Conservation (phyloP, 2,888 invertebrate genomes). For the Orgyia antiqua region DNA sequence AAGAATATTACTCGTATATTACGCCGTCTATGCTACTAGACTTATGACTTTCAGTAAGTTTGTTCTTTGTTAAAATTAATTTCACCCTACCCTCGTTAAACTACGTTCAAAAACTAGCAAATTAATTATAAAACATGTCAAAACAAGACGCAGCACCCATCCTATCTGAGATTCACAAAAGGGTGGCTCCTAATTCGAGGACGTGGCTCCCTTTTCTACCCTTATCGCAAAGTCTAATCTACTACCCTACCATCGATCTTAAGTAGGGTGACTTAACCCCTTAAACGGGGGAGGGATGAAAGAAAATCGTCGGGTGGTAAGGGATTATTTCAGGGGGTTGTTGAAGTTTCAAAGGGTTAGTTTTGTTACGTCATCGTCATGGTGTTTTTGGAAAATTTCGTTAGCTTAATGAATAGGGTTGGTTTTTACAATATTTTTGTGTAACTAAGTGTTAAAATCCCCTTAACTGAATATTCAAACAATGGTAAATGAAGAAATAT, state of each 20-base stretch:
- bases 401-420: conserved; percentile 17
- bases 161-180: conserved; percentile 68
- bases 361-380: conserved; percentile 64
- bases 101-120: conserved; percentile 72
- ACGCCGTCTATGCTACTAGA: no score
- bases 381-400: conserved; percentile 23
- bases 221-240: conserved; percentile 73
- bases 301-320: conserved; percentile 65
- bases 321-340: conserved; percentile 46
- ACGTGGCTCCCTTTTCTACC: conserved; percentile 49
- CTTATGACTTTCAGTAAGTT: no score
- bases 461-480: no score
- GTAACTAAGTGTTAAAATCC: no score
- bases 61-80: conserved; percentile 53
- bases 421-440: conserved; percentile 5
- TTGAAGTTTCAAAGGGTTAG: conserved; percentile 60
- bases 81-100: conserved; percentile 57
- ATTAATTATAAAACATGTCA: conserved; percentile 77
- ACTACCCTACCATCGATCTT: conserved; percentile 73
- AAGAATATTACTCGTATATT: no score
- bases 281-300: conserved; percentile 53
- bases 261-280: conserved; percentile 74
- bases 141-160: conserved; percentile 65
- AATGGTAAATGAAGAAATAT: no score
- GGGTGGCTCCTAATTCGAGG: conserved; percentile 64